Percentiles rank a stretch among this genome's conserved stretches.
Evolutionary conservation across 1,140 invertebrate genomes (phyloP).

Genomic region (Phymorhynchus buccinoides): DNA sequence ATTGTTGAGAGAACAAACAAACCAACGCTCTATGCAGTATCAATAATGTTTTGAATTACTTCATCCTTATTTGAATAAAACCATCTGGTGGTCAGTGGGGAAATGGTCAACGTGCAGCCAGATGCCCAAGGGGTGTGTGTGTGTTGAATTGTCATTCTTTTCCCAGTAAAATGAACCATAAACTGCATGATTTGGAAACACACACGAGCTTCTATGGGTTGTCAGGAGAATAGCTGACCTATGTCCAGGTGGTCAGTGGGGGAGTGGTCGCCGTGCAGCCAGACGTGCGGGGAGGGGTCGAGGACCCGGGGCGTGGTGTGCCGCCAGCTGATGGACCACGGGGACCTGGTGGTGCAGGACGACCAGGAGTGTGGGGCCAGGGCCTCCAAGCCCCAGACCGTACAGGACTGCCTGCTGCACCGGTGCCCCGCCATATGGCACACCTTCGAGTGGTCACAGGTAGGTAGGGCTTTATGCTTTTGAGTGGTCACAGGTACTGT

Average conservation of each 20-base stretch:
- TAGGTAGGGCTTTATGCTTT: too few species aligned
- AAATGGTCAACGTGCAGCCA: conserved; percentile 62
- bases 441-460: conserved; percentile 81
- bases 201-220: too few species aligned
- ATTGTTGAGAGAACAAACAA: too few species aligned
- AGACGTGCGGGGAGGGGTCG: conserved; percentile 62
- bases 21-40: too few species aligned
- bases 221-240: too few species aligned
- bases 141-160: too few species aligned
- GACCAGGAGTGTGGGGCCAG: conserved; percentile 72
- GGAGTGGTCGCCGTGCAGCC: conserved; percentile 62
- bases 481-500: conserved; percentile 79
- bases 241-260: conserved; percentile 59
- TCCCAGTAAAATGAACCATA: too few species aligned
- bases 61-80: too few species aligned
- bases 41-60: too few species aligned
- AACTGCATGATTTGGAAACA: too few species aligned
- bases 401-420: conserved; percentile 77
- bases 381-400: conserved; percentile 72
- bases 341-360: conserved; percentile 58
- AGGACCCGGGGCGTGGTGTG: conserved; percentile 59
- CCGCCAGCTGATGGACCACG: conserved; percentile 60
- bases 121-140: too few species aligned
- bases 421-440: conserved; percentile 82
- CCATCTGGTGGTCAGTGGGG: conserved; percentile 64